A percentile compares a stretch with the other conserved stretches of the same genome.
These are phyloP conservation scores for Allygus modestus DNA, from an alignment of 2,888 invertebrate species.

Conservation along the genomic window DNA sequence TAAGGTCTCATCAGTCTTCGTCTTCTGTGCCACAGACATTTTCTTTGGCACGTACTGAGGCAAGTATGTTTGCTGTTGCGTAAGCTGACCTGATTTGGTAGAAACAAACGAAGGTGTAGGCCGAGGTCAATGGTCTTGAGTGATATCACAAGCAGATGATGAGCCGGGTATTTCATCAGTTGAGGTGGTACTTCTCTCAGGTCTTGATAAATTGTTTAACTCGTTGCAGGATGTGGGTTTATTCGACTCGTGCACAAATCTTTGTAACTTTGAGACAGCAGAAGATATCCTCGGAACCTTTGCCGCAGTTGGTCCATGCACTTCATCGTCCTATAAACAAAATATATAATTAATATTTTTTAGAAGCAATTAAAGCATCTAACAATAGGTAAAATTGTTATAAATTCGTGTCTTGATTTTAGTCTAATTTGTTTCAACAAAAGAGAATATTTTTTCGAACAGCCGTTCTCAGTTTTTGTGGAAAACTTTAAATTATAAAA, in stretches of 20 bases:
- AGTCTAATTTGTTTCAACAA: too few relatives aligned
- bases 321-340: background rate
- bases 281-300: background rate
- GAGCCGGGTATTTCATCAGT: background rate
- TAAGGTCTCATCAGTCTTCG: conserved; percentile 31
- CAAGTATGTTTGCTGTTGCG: conserved; percentile 6
- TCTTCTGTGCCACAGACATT: conserved; percentile 43
- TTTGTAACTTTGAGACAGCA: background rate
- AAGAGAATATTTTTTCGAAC: too few relatives aligned
- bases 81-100: conserved; percentile 23
- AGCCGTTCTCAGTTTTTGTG: too few relatives aligned
- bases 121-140: background rate
- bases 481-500: too few relatives aligned
- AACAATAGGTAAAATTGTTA: too few relatives aligned
- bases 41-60: conserved; percentile 47
- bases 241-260: background rate
- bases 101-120: background rate
- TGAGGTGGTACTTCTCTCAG: conserved; percentile 18
- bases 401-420: too few relatives aligned
- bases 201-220: background rate
- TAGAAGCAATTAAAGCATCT: background rate
- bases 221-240: background rate
- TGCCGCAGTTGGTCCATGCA: background rate
- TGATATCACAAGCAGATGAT: background rate
- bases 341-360: background rate